Evolutionary conservation across 2,113 vertebrate genomes (phyloP).

Genomic region (Climacteris rufus): DNA sequence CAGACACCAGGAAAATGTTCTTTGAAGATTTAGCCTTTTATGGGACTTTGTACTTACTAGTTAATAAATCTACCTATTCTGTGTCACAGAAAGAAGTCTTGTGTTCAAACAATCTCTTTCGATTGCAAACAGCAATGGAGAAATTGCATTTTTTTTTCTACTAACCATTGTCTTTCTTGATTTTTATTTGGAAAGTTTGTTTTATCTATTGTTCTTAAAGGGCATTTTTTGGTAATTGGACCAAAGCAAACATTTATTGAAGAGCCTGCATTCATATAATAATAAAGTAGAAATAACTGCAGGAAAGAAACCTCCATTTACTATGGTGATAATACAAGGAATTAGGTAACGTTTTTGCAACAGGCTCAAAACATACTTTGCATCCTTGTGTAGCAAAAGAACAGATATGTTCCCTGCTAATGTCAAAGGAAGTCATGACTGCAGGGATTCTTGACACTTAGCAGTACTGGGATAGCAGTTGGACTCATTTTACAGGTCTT

Average conservation of each 20-base stretch:
- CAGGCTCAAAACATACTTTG: neutral
- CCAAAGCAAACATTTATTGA: neutral
- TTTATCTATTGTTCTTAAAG: neutral
- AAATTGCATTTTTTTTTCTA: neutral
- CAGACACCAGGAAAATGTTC: neutral
- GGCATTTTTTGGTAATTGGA: neutral
- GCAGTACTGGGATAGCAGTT: neutral
- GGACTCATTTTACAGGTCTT: neutral
- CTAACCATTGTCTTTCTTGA: neutral
- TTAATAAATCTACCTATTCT: neutral
- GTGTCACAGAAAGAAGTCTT: neutral
- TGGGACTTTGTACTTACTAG: neutral
- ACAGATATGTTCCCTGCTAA: neutral
- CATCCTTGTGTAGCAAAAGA: neutral
- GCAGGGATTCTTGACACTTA: neutral
- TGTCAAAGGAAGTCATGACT: neutral
- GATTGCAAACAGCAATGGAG: neutral
- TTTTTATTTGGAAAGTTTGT: neutral
- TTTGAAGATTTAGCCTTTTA: neutral
- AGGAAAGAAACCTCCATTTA: neutral
- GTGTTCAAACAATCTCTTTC: neutral
- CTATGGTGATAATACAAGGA: neutral
- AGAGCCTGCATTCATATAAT: neutral
- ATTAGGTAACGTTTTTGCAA: neutral
- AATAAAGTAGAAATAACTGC: neutral